A percentile compares a stretch with the other conserved stretches of the same genome.
Evolutionary conservation across 2,113 vertebrate species (phyloP).

Genomic region (Hippolais icterina): DNA sequence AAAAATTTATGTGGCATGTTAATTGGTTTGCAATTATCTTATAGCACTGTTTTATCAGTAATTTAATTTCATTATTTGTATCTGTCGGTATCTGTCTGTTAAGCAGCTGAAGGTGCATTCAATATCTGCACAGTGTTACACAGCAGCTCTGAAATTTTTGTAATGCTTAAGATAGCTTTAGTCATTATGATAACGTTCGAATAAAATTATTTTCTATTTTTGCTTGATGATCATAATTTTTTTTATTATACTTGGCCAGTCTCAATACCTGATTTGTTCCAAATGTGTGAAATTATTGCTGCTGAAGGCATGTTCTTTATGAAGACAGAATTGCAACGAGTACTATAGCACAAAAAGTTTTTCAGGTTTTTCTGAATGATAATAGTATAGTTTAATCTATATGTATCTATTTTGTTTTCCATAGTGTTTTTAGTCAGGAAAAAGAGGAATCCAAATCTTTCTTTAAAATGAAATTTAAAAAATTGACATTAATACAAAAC

Average conservation of each 20-base stretch:
- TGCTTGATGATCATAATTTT: neutral
- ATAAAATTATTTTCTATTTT: neutral
- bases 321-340: neutral
- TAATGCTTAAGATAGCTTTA: neutral
- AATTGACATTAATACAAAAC: neutral
- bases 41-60: neutral
- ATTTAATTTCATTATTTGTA: neutral
- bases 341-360: neutral
- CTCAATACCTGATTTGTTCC: neutral
- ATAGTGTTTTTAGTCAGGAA: neutral
- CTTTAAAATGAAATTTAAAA: neutral
- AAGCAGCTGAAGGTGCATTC: neutral
- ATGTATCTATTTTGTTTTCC: accelerated
- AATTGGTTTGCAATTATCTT: slow-evolving; percentile 32
- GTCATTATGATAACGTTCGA: neutral
- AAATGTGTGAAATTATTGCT: neutral
- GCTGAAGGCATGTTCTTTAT: neutral
- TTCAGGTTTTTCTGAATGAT: neutral
- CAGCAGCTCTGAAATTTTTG: neutral
- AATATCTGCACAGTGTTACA: neutral
- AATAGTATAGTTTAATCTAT: neutral
- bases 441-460: neutral
- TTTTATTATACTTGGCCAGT: neutral
- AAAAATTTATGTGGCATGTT: slow-evolving; percentile 57
- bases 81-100: neutral